Evolutionary conservation across 2,888 invertebrate genomes (phyloP).

Genomic region (Panorpa germanica): DNA sequence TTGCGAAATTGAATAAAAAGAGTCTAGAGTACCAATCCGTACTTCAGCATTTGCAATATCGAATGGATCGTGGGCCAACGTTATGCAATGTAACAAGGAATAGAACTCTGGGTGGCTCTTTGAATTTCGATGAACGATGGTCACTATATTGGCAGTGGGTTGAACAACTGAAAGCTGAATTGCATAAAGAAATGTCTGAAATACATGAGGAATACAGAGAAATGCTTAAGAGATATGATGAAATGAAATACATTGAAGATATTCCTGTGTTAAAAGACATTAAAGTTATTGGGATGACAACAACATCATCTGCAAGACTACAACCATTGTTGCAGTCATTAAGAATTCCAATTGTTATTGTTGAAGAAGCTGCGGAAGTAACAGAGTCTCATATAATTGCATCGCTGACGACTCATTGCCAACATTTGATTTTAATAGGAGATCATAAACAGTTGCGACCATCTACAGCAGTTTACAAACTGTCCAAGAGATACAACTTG

Average conservation of each 20-base stretch:
- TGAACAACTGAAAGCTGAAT: too few species aligned
- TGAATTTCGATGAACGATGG: too few species aligned
- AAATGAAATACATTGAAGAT: slow-evolving; percentile 33
- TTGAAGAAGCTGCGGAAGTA: slow-evolving; percentile 43
- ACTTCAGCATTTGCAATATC: too few species aligned
- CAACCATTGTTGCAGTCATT: slow-evolving; percentile 39
- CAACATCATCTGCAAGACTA: slow-evolving; percentile 52
- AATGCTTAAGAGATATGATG: too few species aligned
- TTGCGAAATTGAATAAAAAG: too few species aligned
- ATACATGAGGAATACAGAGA: too few species aligned
- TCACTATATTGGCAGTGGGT: too few species aligned
- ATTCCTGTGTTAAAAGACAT: slow-evolving; percentile 30
- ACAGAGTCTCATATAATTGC: slow-evolving; percentile 34
- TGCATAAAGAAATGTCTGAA: too few species aligned
- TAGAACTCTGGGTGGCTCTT: too few species aligned
- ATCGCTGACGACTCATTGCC: slow-evolving; percentile 25
- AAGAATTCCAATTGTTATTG: slow-evolving; percentile 35
- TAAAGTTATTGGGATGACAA: slow-evolving; percentile 54
- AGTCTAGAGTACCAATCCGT: too few species aligned
- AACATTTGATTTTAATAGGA: slow-evolving; percentile 35
- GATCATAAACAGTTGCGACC: slow-evolving; percentile 33
- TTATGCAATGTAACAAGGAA: too few species aligned
- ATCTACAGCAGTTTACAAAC: slow-evolving; percentile 23
- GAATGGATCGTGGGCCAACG: too few species aligned
- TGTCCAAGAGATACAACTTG: slow-evolving; percentile 25